Conservation (phyloP, 2,113 vertebrate species). For the cattle (Bos taurus) region DNA sequence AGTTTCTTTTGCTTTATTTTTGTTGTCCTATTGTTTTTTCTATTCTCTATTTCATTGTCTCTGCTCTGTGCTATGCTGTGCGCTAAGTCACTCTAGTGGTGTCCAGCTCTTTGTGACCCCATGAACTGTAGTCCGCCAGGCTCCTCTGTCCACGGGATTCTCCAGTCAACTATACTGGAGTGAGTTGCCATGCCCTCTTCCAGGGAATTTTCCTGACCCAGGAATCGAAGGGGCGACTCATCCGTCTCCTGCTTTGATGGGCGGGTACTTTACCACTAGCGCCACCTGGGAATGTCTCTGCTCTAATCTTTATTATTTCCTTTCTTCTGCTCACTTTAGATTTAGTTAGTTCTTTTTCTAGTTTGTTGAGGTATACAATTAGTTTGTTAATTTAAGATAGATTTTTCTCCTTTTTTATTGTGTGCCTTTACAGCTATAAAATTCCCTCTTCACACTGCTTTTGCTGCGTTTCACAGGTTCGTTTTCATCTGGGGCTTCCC, state of each 20-base stretch:
- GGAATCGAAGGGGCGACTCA: fast-evolving
- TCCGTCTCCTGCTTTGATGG: not conserved
- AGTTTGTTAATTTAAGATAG: not conserved
- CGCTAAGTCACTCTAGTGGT: not conserved
- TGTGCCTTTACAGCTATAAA: not conserved
- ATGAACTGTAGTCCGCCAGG: not conserved
- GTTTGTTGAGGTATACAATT: not conserved
- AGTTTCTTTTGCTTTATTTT: not conserved
- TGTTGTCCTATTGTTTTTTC: not conserved
- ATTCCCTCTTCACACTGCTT: not conserved
- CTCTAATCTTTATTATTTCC: not conserved
- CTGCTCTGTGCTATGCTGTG: not conserved
- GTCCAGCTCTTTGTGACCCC: not conserved
- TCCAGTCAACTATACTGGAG: not conserved
- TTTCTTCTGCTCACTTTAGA: not conserved
- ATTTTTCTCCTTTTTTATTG: not conserved
- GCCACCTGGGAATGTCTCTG: not conserved
- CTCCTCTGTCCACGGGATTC: not conserved
- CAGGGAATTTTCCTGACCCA: not conserved
- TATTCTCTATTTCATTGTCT: not conserved
- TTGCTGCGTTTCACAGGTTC: not conserved
- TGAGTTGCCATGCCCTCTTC: not conserved
- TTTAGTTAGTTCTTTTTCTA: not conserved
- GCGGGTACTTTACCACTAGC: not conserved
- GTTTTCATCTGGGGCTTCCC: not conserved